Percentiles rank a stretch among this genome's conserved stretches.
Evolutionary conservation across 2,797 vertebrate species (phyloP).

Genomic region (Chromobotia macracanthus): DNA sequence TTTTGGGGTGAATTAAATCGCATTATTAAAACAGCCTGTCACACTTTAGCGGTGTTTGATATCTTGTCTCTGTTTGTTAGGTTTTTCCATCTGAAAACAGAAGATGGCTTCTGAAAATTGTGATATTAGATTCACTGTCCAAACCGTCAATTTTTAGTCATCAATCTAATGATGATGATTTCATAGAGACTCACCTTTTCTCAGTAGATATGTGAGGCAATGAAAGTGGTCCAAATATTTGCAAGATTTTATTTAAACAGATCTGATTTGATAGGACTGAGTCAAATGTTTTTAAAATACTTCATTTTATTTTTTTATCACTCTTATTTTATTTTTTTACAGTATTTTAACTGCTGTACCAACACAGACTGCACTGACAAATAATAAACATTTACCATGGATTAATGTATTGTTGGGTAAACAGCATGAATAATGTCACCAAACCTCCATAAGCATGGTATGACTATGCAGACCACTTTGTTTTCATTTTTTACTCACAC

Average conservation of each 20-base stretch:
- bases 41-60: constrained; percentile 39
- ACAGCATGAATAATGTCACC: background rate
- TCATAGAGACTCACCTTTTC: background rate
- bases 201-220: background rate
- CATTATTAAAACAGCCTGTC: constrained; percentile 59
- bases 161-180: constrained; percentile 12
- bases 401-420: constrained; percentile 11
- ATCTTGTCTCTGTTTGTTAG: constrained; percentile 17
- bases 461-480: background rate
- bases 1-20: constrained; percentile 47
- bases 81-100: constrained; percentile 3
- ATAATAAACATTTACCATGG: background rate
- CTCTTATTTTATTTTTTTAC: background rate
- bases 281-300: background rate
- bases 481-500: constrained; percentile 17
- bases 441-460: background rate
- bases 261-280: background rate
- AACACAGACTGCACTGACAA: background rate
- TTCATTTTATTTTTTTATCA: background rate
- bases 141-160: background rate
- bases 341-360: background rate
- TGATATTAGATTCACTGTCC: background rate
- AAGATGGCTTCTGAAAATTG: constrained; percentile 12
- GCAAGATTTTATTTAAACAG: background rate
- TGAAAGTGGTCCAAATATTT: background rate